Conservation (phyloP, 2,113 vertebrate genomes). For the Thunnus thynnus region DNA sequence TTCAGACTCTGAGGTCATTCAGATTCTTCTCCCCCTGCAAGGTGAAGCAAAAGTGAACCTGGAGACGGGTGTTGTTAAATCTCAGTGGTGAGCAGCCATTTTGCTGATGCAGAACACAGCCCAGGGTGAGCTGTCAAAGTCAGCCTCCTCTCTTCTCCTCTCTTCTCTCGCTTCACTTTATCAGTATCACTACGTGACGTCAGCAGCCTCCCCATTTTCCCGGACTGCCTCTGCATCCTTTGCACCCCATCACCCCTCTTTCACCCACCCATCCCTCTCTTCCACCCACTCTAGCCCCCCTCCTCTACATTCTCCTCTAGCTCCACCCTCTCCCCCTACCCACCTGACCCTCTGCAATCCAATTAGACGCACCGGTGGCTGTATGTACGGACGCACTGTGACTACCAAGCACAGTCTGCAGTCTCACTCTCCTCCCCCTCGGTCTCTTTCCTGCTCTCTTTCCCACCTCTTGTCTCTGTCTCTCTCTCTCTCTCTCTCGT, state of each 20-base stretch:
- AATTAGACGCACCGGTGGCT: constrained; percentile 73
- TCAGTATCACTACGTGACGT: constrained; percentile 62
- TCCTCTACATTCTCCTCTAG: constrained; percentile 31
- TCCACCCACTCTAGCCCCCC: background rate
- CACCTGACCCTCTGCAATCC: constrained; percentile 80
- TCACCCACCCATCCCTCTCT: constrained; percentile 6
- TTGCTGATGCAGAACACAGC: constrained; percentile 64
- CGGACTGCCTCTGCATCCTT: constrained; percentile 71
- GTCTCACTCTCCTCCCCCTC: constrained; percentile 80
- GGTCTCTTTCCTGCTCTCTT: constrained; percentile 61
- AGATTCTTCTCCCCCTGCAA: background rate
- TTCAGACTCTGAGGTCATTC: background rate
- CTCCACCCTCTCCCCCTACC: constrained; percentile 69
- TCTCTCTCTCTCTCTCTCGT: constrained; percentile 43
- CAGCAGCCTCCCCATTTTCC: constrained; percentile 65
- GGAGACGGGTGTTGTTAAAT: background rate
- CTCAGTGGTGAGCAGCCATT: constrained; percentile 54
- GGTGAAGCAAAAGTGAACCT: constrained; percentile 19
- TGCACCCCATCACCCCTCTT: constrained; percentile 67
- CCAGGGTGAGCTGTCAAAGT: constrained; percentile 63
- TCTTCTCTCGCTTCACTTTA: constrained; percentile 11
- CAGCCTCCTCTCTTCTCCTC: constrained; percentile 44
- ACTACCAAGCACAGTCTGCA: constrained; percentile 83
- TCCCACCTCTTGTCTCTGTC: constrained; percentile 61
- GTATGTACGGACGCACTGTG: constrained; percentile 74